phyloP scores from a whole-genome alignment of 2,888 invertebrate genomes.

The Eupithecia insigniata region DNA sequence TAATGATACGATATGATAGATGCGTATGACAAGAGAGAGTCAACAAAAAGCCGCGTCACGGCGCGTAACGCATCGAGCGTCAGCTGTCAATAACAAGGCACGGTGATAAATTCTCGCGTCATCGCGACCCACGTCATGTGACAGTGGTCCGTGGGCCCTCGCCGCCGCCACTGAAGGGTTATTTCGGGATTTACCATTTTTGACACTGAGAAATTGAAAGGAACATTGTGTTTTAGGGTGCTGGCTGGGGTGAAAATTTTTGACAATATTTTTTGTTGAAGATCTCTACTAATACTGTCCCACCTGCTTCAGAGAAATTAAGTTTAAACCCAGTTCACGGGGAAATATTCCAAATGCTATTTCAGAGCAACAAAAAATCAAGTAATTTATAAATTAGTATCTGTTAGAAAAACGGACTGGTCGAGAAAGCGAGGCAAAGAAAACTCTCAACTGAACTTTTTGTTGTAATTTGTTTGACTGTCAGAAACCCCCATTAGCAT shows the following conservation, averaged over 20 bases:
- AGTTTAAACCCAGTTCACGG: neutral
- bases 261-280: constrained; percentile 17
- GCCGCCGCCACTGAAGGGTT: constrained; percentile 51
- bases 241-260: constrained; percentile 18
- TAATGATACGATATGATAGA: constrained; percentile 30
- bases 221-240: constrained; percentile 28
- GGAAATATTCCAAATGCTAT: neutral
- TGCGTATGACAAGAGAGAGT: constrained; percentile 38
- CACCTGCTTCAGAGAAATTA: neutral
- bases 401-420: neutral
- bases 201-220: constrained; percentile 37
- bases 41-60: constrained; percentile 44
- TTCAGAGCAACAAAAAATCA: neutral
- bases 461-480: constrained; percentile 16
- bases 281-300: constrained; percentile 1
- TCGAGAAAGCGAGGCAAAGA: constrained; percentile 5
- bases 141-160: constrained; percentile 46
- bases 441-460: constrained; percentile 10
- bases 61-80: constrained; percentile 43
- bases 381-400: constrained; percentile 7
- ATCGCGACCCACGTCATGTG: constrained; percentile 65
- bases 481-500: constrained; percentile 16
- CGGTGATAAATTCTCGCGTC: constrained; percentile 64
- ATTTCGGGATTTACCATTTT: constrained; percentile 54
- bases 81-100: constrained; percentile 64